phyloP scores from a whole-genome alignment of 2,888 invertebrate species.

The Caradrina clavipalpis region DNA sequence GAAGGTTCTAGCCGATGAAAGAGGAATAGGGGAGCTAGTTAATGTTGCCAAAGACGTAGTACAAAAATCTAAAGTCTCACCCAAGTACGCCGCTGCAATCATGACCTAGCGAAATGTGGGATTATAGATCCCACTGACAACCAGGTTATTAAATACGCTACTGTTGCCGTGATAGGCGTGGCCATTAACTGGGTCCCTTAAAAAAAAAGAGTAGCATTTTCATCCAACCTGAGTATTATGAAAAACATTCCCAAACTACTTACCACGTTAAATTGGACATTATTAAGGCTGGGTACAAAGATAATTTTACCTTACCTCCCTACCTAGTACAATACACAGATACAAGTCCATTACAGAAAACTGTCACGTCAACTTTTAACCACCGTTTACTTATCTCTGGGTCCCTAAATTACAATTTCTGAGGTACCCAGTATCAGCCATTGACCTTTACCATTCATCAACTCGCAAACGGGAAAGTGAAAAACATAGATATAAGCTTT shows the following conservation, averaged over 20 bases:
- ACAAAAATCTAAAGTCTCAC: too few species aligned
- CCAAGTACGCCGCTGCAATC: too few species aligned
- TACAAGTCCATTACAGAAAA: slow-evolving; percentile 42
- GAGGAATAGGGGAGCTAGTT: too few species aligned
- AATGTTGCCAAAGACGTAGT: too few species aligned
- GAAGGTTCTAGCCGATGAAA: too few species aligned
- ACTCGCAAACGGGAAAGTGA: slow-evolving; percentile 54
- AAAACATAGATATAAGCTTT: slow-evolving; percentile 48
- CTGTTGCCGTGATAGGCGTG: too few species aligned
- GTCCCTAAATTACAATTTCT: slow-evolving; percentile 62
- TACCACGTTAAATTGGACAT: not conserved
- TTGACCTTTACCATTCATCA: slow-evolving; percentile 69
- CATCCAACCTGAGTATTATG: too few species aligned
- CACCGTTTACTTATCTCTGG: slow-evolving; percentile 55
- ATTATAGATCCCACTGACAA: too few species aligned
- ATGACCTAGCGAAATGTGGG: too few species aligned
- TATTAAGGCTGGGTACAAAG: not conserved
- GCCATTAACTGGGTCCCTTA: too few species aligned
- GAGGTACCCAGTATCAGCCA: slow-evolving; percentile 59
- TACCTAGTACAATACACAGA: not conserved
- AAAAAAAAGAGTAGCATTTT: too few species aligned
- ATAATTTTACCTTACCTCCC: not conserved
- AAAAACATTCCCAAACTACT: not conserved
- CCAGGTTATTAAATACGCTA: too few species aligned
- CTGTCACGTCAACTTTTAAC: slow-evolving; percentile 59